Base-by-base conservation (phyloP, 64 coral and sea anemone species). In the Hydrozoanthus tunicans region DNA sequence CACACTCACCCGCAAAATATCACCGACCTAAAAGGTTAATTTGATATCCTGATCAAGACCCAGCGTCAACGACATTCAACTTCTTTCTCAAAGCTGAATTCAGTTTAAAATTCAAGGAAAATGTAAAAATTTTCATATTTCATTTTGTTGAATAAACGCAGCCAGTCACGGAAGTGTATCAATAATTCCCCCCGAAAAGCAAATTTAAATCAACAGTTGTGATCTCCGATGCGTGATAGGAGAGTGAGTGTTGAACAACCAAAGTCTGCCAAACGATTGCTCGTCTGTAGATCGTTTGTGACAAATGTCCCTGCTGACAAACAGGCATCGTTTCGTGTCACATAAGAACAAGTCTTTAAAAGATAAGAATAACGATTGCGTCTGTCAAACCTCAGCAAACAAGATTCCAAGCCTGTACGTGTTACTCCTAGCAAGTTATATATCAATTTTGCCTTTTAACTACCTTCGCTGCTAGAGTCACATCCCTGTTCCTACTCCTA, bases 81-180 rank as follows among this genome's bases (percentile, higher is more conserved):
- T 43, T 43, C 32, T 43, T 43, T 43, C 32, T 43, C 20, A 51
- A 8, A 9, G 12, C 4, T 58, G 3, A 11, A 26, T 5, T 56
- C 7, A 32, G 66, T 59, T 72, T 24, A 6, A n/a, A 56, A 69
- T 56, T 17, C 51, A 12, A 10, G 51, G 6, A 4, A 83, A 68
- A 55, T 12, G 81, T 53, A 8, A 71, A 61, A 88, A 62, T 61
- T 88, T 86, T 86, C 68, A 75, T 61, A 88, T 88, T 73, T 74
- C 55, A 52, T 88, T 88, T 75, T 3, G 54, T 11, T 73, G 67
- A 60, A 51, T 57, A 74, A 88, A 62, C 68, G 64, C 5, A 3
- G 7, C 25, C 59, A 75, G 56, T 60, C 25, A 10, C 65, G 24
- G 53, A 72, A 58, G 65, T 43, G 83, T 73, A 25, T 70, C 53